A percentile compares a stretch with the other conserved stretches of the same genome.
These are phyloP conservation scores for Xyrauchen texanus DNA, from an alignment of 2,113 vertebrate genomes.

Conservation along the genomic window DNA sequence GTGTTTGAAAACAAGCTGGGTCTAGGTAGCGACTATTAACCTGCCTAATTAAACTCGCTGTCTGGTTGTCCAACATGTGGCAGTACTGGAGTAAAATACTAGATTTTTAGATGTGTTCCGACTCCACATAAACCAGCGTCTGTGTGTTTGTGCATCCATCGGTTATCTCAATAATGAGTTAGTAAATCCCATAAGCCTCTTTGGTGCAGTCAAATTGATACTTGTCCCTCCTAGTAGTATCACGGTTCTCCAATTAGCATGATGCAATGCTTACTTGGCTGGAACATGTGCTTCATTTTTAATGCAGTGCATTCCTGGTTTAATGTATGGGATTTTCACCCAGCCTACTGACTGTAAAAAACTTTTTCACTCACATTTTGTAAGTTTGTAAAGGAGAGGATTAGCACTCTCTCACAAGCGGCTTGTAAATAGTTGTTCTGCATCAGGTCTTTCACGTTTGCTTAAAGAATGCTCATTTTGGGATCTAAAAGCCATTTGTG, in stretches of 20 bases:
- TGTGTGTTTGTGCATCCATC: constrained; percentile 28
- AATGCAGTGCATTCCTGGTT: constrained; percentile 44
- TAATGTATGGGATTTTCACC: constrained; percentile 47
- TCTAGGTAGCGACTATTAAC: constrained; percentile 63
- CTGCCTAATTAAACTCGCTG: constrained; percentile 65
- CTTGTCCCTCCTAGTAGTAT: constrained; percentile 7
- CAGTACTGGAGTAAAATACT: neutral
- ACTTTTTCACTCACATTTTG: constrained; percentile 21
- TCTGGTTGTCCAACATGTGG: constrained; percentile 53
- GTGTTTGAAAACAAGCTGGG: constrained; percentile 60
- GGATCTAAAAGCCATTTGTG: constrained; percentile 29
- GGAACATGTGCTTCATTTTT: constrained; percentile 38
- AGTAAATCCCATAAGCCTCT: constrained; percentile 34
- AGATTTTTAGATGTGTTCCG: constrained; percentile 34
- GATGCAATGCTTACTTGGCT: constrained; percentile 21
- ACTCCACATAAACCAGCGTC: constrained; percentile 1
- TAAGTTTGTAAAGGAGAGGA: constrained; percentile 36
- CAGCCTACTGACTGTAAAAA: constrained; percentile 12
- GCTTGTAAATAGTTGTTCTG: constrained; percentile 35
- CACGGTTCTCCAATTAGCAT: constrained; percentile 40
- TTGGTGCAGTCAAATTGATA: constrained; percentile 31
- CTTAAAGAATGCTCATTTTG: constrained; percentile 30
- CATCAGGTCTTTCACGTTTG: constrained; percentile 36
- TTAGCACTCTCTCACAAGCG: neutral
- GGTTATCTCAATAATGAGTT: constrained; percentile 36